Base-by-base conservation (phyloP, 2,113 vertebrate species). In the Syngnathoides biaculeatus region DNA sequence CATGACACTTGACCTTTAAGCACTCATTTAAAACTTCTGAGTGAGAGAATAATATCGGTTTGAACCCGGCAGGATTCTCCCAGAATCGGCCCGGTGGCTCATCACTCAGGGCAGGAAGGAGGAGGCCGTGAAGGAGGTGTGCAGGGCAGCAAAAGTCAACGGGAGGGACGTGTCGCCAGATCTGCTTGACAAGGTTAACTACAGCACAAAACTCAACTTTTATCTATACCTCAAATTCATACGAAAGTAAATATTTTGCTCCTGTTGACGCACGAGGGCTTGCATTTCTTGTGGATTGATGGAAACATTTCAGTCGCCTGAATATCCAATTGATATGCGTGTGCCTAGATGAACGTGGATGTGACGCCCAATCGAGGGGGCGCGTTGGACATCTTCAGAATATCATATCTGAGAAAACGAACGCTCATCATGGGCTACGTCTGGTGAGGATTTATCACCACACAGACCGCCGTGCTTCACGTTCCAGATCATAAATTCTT, bases 21-120 rank as follows among this genome's bases (percentile, higher is more conserved):
- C n/a, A n/a, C n/a, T n/a, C n/a, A n/a, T n/a, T n/a, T n/a, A n/a
- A n/a, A n/a, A n/a, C n/a, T n/a, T n/a, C n/a, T n/a, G n/a, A n/a
- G n/a, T n/a, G n/a, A n/a, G n/a, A n/a, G n/a, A n/a, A n/a, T n/a
- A n/a, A n/a, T n/a, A n/a, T n/a, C 2, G 5, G 2, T 35, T 35
- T 35, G 2, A 35, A n/a, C 10, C 7, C 17, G 48, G 27, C 38
- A 97, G 95, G 92, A 53, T 91, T 67, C 83, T 98, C 2, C 95
- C 95, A 1, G 95, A 97, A 68, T 96, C 95, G 0, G 90, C 94
- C 26, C 87, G 93, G 22, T 98, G 95, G 95, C 94, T 97, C 24
- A 74, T 94, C 58, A 93, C 89, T 3, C 89, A 87, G 75, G 94
- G 93, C 27, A 93, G 73, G 67, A 78, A 85, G 2, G 79, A 94